Evolutionary conservation across 1,140 invertebrate species (phyloP), one percentile per base, ranked within the genome.

Genomic region (Bombus superbus): DNA sequence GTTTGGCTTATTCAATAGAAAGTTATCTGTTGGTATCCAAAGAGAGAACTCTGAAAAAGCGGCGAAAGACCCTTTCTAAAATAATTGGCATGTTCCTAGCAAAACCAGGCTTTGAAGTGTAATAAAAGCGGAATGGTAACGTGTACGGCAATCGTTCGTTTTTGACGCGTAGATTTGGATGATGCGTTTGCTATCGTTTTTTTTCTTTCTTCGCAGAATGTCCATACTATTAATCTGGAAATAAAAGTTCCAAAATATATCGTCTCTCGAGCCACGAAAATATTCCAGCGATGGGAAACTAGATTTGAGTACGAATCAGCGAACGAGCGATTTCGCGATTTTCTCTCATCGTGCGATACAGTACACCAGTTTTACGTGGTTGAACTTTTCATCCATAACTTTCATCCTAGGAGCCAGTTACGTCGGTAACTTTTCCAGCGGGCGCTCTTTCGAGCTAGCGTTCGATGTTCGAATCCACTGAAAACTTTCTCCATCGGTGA

Each of bases 311-410:
- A 53, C 18, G 47, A 53, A 53, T 53, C 18, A 6, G 47, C 18
- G 18, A 53, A 53, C 47, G 47, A 53, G 5, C 18, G 47, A 53
- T 53, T 42, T 42, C 68, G 47, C 10, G 28, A 22, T 8, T 22
- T 8, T 22, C 35, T 25, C 22, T 25, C 32, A 8, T 11, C 42
- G 13, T n/a, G 35, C 47, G 47, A 81, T 44, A 40, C 68, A 18
- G 18, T 57, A 57, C 11, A 28, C 79, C 47, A 57, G 47, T 81
- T 81, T 57, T 15, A 40, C 40, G 79, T 25, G 68, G 68, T 15
- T 81, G 18, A 81, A 81, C 79, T 81, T 81, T 81, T 59, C 79
- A 28, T 59, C 11, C 32, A 38, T 22, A 72, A 81, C 28, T 81
- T 81, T 73, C 18, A 38, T 42, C 79, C n/a, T 22, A n/a, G 22